A percentile compares a stretch with the other conserved stretches of the same genome.
These are phyloP conservation scores for Pimpla rufipes DNA, from an alignment of 2,888 invertebrate genomes.

Conservation along the genomic window DNA sequence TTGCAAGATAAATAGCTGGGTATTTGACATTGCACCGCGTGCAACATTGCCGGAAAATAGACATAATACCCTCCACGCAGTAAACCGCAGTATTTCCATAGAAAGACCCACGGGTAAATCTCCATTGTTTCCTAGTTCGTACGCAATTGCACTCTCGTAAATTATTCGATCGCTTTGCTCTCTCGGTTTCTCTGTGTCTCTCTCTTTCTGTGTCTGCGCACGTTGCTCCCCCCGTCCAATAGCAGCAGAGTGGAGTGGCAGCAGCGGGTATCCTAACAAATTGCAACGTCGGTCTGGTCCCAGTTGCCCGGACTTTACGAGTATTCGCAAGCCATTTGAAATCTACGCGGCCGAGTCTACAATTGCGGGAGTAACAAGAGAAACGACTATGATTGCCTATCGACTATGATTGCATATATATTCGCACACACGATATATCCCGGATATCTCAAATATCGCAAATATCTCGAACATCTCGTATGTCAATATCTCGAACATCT, in stretches of 20 bases:
- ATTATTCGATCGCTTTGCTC: slow-evolving; percentile 55
- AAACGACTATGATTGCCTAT: slow-evolving; percentile 45
- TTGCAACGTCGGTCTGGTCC: slow-evolving; percentile 25
- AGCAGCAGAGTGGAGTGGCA: slow-evolving; percentile 14
- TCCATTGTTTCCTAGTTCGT: slow-evolving; percentile 44
- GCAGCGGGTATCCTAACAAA: slow-evolving; percentile 34
- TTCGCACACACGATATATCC: too few relatives aligned
- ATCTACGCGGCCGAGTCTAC: slow-evolving; percentile 31
- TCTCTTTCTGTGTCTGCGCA: slow-evolving; percentile 32
- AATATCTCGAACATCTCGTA: too few relatives aligned
- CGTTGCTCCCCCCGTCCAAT: slow-evolving; percentile 23
- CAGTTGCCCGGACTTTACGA: slow-evolving; percentile 39
- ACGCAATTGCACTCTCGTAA: slow-evolving; percentile 53
- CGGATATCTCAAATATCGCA: too few relatives aligned
- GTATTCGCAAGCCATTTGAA: slow-evolving; percentile 34
- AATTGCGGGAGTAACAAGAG: slow-evolving; percentile 11
- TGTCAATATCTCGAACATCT: too few relatives aligned
- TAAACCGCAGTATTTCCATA: not conserved
- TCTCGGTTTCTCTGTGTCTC: slow-evolving; percentile 19
- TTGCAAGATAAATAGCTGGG: slow-evolving; percentile 6
- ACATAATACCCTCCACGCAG: slow-evolving; percentile 8
- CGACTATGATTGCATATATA: too few relatives aligned
- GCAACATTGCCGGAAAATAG: not conserved
- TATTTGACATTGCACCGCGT: not conserved
- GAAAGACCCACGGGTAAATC: slow-evolving; percentile 40